A percentile compares a stretch with the other conserved stretches of the same genome.
These are phyloP conservation scores for Drosophila ogumai DNA, from an alignment of 1,140 invertebrate species.

Conservation along the genomic window DNA sequence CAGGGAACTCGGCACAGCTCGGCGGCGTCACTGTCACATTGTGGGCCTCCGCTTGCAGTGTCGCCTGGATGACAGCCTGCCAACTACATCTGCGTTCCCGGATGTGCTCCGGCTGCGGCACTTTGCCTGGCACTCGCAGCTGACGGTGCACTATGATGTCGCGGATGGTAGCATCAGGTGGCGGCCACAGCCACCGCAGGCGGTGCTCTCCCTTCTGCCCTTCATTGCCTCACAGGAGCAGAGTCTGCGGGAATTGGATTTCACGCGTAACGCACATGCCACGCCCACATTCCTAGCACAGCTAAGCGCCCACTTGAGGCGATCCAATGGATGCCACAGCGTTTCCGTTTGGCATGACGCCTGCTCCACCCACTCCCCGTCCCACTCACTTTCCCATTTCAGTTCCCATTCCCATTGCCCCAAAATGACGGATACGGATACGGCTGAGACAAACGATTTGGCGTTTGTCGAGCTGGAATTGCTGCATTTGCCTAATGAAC, in stretches of 20 bases:
- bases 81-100: constrained; percentile 20
- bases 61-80: constrained; percentile 59
- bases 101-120: constrained; percentile 43
- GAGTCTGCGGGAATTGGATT: constrained; percentile 70
- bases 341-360: constrained; percentile 56
- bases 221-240: constrained; percentile 56
- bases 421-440: constrained; percentile 35
- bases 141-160: constrained; percentile 66
- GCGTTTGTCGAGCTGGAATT: constrained; percentile 64
- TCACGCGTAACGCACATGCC: constrained; percentile 71
- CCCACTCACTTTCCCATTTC: background rate
- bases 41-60: constrained; percentile 70
- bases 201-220: constrained; percentile 48
- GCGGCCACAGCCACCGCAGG: constrained; percentile 68
- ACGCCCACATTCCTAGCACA: constrained; percentile 66
- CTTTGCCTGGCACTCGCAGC: constrained; percentile 68
- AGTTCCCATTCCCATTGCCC: constrained; percentile 8
- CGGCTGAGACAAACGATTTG: constrained; percentile 66
- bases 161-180: constrained; percentile 72
- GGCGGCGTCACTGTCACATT: constrained; percentile 44
- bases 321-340: constrained; percentile 3
- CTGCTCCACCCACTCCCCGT: background rate
- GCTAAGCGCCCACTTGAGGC: constrained; percentile 39
- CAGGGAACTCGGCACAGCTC: background rate
- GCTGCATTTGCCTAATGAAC: constrained; percentile 65